Base-by-base conservation (phyloP, 2,888 invertebrate genomes). In the Hyppa rectilinea region DNA sequence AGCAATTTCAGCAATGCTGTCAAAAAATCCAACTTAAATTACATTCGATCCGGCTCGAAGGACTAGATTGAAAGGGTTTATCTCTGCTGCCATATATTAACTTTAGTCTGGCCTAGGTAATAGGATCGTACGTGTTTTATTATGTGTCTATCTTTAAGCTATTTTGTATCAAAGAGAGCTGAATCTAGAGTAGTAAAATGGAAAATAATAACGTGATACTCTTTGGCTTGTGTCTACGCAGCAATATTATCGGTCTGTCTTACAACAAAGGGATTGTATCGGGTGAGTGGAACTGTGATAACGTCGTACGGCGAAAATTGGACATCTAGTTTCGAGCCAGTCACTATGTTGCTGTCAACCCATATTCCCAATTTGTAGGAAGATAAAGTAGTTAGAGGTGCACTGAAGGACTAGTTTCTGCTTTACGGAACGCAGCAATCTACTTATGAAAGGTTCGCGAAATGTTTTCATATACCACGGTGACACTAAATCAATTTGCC, bases 61-160 rank as follows among this genome's bases (percentile, higher is more conserved):
- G 63, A 72, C 82, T 75, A 83, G 81, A 84, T 84, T 75, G 81
- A 75, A 84, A 79, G 75, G 83, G 72, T 76, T 81, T 84, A 78
- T 83, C 78, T 74, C 53, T 58, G 52, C 65, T 74, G 38, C 71
- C 80, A 84, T 83, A 83, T 84, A 84, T 84, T 80, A 84, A 75
- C 75, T 80, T 83, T 75, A 83, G 64, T 61, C 66, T 56, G 20
- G 71, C 75, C 73, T 82, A 75, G 78, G 65, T 80, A 73, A 82
- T 64, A 64, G 71, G 61, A 73, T 80, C 52, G 53, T 64, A 72
- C 50, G 45, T 71, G 58, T 67, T 78, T 82, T 81, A 81, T 71
- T 74, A 71, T 64, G 34, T 69, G 63, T 55, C 53, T 65, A 60
- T 63, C 63, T 78, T 49, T 29, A 62, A 36, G 60, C 56, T 71